A percentile compares a stretch with the other conserved stretches of the same genome.
Evolutionary conservation across 2,888 invertebrate genomes (phyloP).

Genomic region (Agonopterix arenella): DNA sequence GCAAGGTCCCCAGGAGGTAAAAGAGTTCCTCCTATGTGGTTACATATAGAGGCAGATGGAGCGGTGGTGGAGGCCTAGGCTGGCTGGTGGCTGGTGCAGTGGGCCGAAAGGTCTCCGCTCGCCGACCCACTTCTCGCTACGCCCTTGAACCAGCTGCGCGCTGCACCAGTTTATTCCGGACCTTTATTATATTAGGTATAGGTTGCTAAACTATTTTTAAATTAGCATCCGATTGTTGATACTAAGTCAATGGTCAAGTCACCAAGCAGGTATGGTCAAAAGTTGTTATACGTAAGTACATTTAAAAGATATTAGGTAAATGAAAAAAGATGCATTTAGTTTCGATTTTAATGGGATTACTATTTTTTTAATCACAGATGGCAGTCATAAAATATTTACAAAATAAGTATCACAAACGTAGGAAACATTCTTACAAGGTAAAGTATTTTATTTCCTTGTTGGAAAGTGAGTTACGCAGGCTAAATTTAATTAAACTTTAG

Average conservation of each 20-base stretch:
- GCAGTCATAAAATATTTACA: not conserved
- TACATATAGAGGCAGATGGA: not conserved
- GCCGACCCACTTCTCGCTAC: constrained; percentile 18
- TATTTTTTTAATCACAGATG: no score
- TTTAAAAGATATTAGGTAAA: no score
- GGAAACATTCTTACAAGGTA: not conserved
- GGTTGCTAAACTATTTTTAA: no score
- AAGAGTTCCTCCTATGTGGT: no score
- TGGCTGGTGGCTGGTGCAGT: not conserved
- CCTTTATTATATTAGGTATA: not conserved
- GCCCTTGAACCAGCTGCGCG: constrained; percentile 30
- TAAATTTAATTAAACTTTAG: not conserved
- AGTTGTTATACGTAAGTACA: no score
- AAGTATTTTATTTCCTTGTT: not conserved
- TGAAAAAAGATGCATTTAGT: no score
- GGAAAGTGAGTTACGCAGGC: not conserved
- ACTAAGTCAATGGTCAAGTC: no score
- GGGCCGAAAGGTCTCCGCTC: constrained; percentile 11
- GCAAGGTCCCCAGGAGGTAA: no score
- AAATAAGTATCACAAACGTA: not conserved
- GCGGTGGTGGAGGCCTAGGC: not conserved
- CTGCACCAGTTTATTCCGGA: constrained; percentile 8
- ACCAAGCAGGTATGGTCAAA: not conserved
- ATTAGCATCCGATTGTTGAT: no score
- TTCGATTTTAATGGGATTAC: no score